Conservation (phyloP, 2,113 vertebrate genomes). For the Rhipidura dahli region DNA sequence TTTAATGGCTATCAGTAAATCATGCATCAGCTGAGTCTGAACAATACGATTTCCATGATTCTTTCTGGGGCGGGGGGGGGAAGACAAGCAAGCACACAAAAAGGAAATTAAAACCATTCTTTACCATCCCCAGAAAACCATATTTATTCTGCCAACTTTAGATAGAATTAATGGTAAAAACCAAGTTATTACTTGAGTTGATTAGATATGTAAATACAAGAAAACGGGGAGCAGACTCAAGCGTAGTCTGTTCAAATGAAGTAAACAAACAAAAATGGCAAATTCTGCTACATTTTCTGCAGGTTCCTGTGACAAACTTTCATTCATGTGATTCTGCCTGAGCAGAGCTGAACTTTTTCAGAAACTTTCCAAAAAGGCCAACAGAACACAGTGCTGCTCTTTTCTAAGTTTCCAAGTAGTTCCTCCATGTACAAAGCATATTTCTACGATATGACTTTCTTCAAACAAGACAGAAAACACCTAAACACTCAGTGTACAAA, state of each 20-base stretch:
- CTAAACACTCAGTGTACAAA: neutral
- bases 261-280: neutral
- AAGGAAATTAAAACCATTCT: neutral
- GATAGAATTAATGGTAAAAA: neutral
- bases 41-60: constrained; percentile 82
- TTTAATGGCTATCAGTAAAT: constrained; percentile 83
- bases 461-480: neutral
- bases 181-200: neutral
- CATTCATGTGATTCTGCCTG: neutral
- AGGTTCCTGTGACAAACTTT: neutral
- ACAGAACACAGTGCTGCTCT: neutral
- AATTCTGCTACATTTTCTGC: neutral
- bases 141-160: neutral
- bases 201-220: neutral
- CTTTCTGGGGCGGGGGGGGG: too few species aligned
- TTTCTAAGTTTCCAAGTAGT: neutral
- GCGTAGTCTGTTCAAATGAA: neutral
- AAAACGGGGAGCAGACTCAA: neutral
- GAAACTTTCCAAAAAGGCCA: neutral
- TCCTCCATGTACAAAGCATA: neutral
- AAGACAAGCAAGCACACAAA: neutral
- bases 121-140: neutral
- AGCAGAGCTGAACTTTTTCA: neutral
- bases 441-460: neutral
- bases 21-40: constrained; percentile 88